Conservation (phyloP, 2,113 vertebrate genomes). For the Ptyas mucosa region DNA sequence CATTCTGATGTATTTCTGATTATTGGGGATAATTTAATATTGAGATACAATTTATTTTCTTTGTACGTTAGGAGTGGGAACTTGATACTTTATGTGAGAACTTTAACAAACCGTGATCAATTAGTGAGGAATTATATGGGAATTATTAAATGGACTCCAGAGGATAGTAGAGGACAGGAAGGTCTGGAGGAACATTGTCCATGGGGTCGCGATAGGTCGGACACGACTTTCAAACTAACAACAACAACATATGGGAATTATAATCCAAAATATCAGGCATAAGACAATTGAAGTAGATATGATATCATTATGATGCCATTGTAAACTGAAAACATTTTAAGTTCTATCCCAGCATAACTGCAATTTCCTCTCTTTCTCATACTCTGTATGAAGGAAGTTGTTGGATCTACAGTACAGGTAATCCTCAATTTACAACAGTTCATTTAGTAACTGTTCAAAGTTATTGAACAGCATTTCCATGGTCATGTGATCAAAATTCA, state of each 20-base stretch:
- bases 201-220: too few relatives aligned
- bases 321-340: not conserved
- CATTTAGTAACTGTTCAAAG: too few relatives aligned
- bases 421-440: too few relatives aligned
- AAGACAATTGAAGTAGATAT: not conserved
- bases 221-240: not conserved
- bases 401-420: not conserved
- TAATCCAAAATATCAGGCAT: not conserved
- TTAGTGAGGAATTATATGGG: not conserved
- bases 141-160: too few relatives aligned
- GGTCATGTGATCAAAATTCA: too few relatives aligned
- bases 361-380: not conserved
- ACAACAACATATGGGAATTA: not conserved
- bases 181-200: too few relatives aligned
- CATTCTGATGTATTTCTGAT: not conserved
- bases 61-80: not conserved
- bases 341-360: not conserved
- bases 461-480: too few relatives aligned
- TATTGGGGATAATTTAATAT: not conserved
- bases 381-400: not conserved
- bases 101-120: not conserved
- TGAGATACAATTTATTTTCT: not conserved
- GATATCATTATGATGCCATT: not conserved
- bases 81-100: not conserved
- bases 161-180: too few relatives aligned